Conservation (phyloP, 2,888 invertebrate species). For the Strigamia crassipes region DNA sequence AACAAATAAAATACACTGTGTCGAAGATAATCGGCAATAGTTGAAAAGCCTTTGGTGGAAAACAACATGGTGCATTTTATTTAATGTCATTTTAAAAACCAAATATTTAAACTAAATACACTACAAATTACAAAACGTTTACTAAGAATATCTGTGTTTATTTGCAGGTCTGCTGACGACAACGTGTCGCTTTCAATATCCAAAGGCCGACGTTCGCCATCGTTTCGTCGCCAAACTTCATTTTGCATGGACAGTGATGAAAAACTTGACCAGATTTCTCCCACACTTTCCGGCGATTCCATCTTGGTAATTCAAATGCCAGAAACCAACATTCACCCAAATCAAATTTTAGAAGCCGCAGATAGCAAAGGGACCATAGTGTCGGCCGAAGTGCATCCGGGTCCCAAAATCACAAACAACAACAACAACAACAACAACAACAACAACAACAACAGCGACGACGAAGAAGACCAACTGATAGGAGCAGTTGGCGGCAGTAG, state of each 20-base stretch:
- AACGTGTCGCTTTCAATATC: neutral
- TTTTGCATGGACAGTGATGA: slow-evolving; percentile 48
- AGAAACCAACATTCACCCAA: neutral
- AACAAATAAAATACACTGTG: too few relatives aligned
- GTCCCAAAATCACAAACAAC: neutral
- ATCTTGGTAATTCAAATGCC: slow-evolving; percentile 21
- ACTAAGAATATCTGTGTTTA: neutral
- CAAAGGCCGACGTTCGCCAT: slow-evolving; percentile 48
- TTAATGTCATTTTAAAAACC: too few relatives aligned
- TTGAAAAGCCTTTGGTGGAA: too few relatives aligned
- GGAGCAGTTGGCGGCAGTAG: slow-evolving; percentile 4
- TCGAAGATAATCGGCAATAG: too few relatives aligned
- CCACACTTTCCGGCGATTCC: slow-evolving; percentile 3
- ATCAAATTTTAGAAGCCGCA: neutral
- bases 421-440: neutral
- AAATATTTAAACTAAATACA: neutral
- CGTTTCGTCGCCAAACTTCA: slow-evolving; percentile 49
- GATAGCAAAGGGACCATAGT: slow-evolving; percentile 20
- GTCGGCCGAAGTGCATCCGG: slow-evolving; percentile 33
- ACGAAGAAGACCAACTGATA: neutral
- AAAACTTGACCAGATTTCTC: slow-evolving; percentile 28
- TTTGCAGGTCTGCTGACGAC: neutral
- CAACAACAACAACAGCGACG: neutral
- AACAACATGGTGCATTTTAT: too few relatives aligned
- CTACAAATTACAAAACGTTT: too few relatives aligned